Evolutionary conservation across 2,113 vertebrate genomes (phyloP), one percentile per base, ranked within the genome.

Genomic region (Mesembrinibis cayennensis): DNA sequence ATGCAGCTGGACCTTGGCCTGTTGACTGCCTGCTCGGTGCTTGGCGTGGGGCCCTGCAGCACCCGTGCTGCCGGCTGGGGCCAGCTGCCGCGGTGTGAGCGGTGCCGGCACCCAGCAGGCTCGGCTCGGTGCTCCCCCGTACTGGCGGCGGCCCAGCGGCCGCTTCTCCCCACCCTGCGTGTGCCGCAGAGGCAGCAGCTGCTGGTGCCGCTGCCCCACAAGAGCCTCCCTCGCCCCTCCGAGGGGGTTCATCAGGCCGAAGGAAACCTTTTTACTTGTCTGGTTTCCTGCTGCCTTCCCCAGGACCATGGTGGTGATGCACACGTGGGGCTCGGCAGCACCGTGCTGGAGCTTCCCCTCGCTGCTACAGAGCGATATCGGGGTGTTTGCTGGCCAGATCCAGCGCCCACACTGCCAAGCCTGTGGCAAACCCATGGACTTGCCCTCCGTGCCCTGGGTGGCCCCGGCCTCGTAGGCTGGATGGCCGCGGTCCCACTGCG

Each of bases 261-360:
- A 73, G 21, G 8, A 36, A 16, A 45, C 26, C 16, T 66, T n/a
- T 38, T 13, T 11, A 8, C 7, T 56, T 13, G 19, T 1, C 67
- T 17, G 55, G 2, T 32, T 25, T 44, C 25, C 34, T 32, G 32
- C 69, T 15, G 49, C 47, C 17, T 16, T 45, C 5, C 47, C 53
- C 69, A 8, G 52, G n/a, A 14, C 42, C 58, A 1, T 0, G 36
- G 36, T 2, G 10, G 10, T 5, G 65, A 59, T 29, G 38, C 26
- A 6, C 72, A 4, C 3, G 2, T 11, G 72, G 62, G 9, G 16
- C 29, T n/a, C 3, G 2, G n/a, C 67, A 40, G 50, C 42, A 36
- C 53, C 3, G 0, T 0, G 0, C 53, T 6, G 34, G 22, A 40
- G 34, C 34, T 52, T 16, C 14, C 2, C 16, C 36, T 29, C 21